Evolutionary conservation across 2,888 invertebrate genomes (phyloP).

Genomic region (Eugnorisma glareosa): DNA sequence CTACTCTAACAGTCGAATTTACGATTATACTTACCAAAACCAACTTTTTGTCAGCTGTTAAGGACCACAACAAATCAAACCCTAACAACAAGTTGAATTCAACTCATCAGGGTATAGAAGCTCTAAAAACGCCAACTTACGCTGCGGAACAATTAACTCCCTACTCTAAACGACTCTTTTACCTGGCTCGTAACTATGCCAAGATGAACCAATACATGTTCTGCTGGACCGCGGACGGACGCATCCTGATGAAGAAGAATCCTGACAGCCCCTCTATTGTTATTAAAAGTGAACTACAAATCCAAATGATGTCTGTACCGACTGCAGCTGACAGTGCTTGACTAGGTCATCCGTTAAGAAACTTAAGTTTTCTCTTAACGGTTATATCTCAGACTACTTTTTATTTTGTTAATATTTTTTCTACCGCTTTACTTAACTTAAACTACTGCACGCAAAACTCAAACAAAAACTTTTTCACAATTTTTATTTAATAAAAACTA

Average conservation of each 20-base stretch:
- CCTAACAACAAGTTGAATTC: background rate
- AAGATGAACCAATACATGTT: background rate
- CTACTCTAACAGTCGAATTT: background rate
- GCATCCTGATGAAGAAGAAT: background rate
- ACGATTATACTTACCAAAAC: background rate
- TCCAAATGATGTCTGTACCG: background rate
- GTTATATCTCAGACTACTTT: too few relatives aligned
- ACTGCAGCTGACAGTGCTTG: background rate
- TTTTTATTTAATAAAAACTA: too few relatives aligned
- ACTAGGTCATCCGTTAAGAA: background rate
- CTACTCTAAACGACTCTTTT: background rate
- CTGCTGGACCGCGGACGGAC: background rate
- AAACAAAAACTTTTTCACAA: too few relatives aligned
- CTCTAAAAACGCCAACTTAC: background rate
- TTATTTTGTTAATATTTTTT: too few relatives aligned
- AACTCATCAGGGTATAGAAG: background rate
- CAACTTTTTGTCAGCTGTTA: background rate
- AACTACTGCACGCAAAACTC: too few relatives aligned
- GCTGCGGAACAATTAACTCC: background rate
- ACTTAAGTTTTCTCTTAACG: background rate
- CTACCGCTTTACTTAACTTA: background rate
- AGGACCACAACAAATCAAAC: background rate
- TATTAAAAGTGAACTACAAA: background rate
- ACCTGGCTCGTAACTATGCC: background rate
- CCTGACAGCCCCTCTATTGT: constrained; percentile 1